These are phyloP conservation scores for Tamandua tetradactyla DNA, from an alignment of 2,797 vertebrate species.

Conservation along the genomic window DNA sequence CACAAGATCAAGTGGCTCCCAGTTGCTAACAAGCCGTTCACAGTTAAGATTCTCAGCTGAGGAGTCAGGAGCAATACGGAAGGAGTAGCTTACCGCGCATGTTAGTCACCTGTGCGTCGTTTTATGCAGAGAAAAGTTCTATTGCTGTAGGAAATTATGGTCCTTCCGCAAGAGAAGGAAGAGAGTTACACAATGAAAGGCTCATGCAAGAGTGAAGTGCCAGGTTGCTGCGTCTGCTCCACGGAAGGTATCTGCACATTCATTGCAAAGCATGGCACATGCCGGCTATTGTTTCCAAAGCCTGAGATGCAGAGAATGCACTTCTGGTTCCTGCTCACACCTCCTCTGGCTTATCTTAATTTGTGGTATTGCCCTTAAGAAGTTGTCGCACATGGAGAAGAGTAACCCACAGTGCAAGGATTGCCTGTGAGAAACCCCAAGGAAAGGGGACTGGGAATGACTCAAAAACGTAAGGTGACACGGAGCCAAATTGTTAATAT, in stretches of 20 bases:
- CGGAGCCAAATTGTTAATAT: no score
- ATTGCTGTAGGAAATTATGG: not conserved
- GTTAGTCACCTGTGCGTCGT: not conserved
- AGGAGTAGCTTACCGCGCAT: no score
- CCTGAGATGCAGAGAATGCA: not conserved
- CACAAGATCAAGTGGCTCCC: not conserved
- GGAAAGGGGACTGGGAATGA: no score
- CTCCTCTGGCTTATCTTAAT: no score
- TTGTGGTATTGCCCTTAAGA: no score
- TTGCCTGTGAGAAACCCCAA: no score
- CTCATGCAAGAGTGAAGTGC: not conserved
- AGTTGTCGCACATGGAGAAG: no score
- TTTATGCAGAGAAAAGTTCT: not conserved
- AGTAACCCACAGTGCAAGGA: no score
- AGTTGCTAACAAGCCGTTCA: not conserved
- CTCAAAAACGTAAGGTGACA: no score
- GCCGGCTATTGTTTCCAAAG: not conserved
- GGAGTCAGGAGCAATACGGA: not conserved
- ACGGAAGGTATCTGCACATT: no score
- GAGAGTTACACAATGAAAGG: not conserved
- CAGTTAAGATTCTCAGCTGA: not conserved
- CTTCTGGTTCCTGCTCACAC: no score
- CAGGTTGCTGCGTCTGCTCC: no score
- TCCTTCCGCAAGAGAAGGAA: not conserved
- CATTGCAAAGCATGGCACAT: not conserved